Percentiles rank a stretch among this genome's conserved stretches.
These are phyloP conservation scores for Ochropacha duplaris DNA, from an alignment of 2,888 invertebrate species.

Conservation along the genomic window DNA sequence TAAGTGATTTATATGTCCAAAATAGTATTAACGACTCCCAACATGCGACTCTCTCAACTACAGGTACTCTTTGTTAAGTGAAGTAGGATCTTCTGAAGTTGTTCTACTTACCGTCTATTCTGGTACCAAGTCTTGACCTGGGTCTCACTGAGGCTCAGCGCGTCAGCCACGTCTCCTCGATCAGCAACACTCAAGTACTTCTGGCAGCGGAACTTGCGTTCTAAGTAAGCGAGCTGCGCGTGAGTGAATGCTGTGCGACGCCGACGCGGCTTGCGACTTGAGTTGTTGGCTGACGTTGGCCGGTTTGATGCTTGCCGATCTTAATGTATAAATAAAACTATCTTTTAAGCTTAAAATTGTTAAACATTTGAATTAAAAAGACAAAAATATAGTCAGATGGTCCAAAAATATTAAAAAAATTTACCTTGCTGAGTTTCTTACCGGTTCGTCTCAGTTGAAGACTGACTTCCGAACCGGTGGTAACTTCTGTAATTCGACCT, in stretches of 20 bases:
- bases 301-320: conserved; percentile 51
- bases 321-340: conserved; percentile 18
- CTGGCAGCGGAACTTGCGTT: conserved; percentile 95
- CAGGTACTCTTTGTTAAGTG: no score
- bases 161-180: conserved; percentile 95
- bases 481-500: no score
- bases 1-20: no score
- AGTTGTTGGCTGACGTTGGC: conserved; percentile 47
- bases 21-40: no score
- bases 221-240: conserved; percentile 95
- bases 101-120: conserved; percentile 87
- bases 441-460: no score
- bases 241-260: conserved; percentile 96
- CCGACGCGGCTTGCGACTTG: conserved; percentile 90
- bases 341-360: no score
- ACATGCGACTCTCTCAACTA: no score
- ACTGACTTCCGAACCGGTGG: no score
- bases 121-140: conserved; percentile 99
- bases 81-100: background rate
- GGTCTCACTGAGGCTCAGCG: conserved; percentile 94
- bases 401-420: no score
- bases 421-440: no score
- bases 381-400: no score
- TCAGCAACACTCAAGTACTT: conserved; percentile 97
- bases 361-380: no score